These are phyloP conservation scores for Adineta ricciae DNA, from an alignment of 2,888 invertebrate species.

Conservation along the genomic window DNA sequence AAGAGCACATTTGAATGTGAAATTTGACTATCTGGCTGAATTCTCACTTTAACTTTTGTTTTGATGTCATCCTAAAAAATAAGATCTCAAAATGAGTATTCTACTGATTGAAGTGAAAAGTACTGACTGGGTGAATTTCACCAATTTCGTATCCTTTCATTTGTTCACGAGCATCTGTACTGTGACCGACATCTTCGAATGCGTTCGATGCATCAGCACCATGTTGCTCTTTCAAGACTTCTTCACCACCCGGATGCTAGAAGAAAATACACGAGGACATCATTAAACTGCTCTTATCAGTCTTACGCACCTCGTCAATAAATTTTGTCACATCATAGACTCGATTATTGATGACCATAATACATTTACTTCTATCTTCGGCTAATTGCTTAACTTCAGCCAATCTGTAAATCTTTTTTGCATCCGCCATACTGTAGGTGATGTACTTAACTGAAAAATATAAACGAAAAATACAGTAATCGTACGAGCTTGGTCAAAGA, in stretches of 20 bases:
- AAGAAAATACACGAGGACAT: neutral
- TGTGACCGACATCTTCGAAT: conserved; percentile 97
- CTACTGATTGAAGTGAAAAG: neutral
- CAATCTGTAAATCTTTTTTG: neutral
- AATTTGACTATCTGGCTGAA: neutral
- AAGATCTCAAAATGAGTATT: neutral
- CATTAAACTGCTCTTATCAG: too few relatives aligned
- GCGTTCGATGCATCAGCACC: conserved; percentile 75
- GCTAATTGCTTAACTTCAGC: neutral
- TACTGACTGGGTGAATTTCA: conserved; percentile 42
- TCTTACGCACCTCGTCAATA: neutral
- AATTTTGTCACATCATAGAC: conserved; percentile 14
- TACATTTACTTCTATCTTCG: neutral
- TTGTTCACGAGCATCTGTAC: conserved; percentile 84
- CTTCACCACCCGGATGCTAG: conserved; percentile 90
- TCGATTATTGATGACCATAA: neutral
- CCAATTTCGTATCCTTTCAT: conserved; percentile 84
- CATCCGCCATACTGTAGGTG: neutral
- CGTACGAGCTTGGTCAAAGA: neutral
- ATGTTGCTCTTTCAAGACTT: conserved; percentile 76
- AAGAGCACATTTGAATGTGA: neutral
- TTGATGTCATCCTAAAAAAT: neutral
- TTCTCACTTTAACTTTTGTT: neutral
- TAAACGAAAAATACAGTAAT: neutral
- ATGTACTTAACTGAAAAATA: neutral